Evolutionary conservation across 2,113 vertebrate genomes (phyloP).

Genomic region (Tautogolabrus adspersus): DNA sequence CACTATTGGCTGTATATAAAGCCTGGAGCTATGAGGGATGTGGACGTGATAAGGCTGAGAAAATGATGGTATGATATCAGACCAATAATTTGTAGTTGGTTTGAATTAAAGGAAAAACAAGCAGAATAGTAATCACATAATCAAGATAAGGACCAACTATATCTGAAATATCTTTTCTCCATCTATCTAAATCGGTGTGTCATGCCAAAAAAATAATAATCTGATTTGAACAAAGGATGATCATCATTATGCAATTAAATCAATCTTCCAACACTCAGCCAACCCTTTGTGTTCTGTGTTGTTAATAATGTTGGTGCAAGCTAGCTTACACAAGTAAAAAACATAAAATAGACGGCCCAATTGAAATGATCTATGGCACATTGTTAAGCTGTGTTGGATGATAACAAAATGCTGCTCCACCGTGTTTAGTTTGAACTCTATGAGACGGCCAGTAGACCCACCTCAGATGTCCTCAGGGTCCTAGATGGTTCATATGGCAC

Average conservation of each 20-base stretch:
- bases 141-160: not conserved
- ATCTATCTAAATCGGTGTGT: not conserved
- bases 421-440: too few species aligned
- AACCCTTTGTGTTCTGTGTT: not conserved
- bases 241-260: not conserved
- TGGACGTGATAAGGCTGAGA: not conserved
- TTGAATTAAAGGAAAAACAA: not conserved
- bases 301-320: not conserved
- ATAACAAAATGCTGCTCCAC: too few species aligned
- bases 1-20: slow-evolving; percentile 14
- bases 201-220: not conserved
- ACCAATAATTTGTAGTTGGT: too few species aligned
- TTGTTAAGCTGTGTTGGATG: too few species aligned
- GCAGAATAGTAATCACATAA: not conserved
- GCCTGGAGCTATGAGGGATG: slow-evolving; percentile 23
- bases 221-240: not conserved
- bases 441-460: too few species aligned
- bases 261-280: not conserved
- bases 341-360: too few species aligned
- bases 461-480: too few species aligned
- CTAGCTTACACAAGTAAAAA: not conserved
- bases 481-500: too few species aligned
- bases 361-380: too few species aligned
- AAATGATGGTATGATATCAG: not conserved
- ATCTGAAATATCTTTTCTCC: not conserved